These are phyloP conservation scores for Luperina testacea DNA, from an alignment of 2,888 invertebrate species.

Conservation along the genomic window DNA sequence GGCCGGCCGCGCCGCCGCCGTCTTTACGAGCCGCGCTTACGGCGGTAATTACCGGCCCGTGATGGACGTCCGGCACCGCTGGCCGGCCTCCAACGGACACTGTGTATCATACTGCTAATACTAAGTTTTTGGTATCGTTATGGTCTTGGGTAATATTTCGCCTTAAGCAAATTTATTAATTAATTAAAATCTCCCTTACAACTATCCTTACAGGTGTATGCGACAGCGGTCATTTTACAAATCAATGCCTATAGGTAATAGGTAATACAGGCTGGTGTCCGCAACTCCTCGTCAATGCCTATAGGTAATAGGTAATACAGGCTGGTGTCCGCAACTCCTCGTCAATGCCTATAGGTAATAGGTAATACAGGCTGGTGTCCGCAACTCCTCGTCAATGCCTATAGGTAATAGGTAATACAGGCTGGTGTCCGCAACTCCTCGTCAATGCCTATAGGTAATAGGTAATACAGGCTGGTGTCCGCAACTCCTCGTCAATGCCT, in stretches of 20 bases:
- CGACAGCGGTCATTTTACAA: background rate
- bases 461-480: no score
- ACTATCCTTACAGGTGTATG: background rate
- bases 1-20: conserved; percentile 40
- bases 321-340: no score
- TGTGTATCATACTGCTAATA: conserved; percentile 39
- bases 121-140: conserved; percentile 37
- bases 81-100: conserved; percentile 59
- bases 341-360: no score
- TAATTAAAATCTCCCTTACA: background rate
- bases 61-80: conserved; percentile 64
- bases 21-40: conserved; percentile 64
- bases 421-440: no score
- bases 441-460: no score
- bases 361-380: no score
- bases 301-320: no score
- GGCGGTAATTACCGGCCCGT: conserved; percentile 63
- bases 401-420: no score
- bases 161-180: background rate
- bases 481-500: no score
- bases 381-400: no score
- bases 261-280: no score
- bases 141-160: background rate
- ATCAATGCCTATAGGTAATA: background rate
- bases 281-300: no score